Evolutionary conservation across 1,140 invertebrate species (phyloP).

Genomic region (Laodelphax striatellus): DNA sequence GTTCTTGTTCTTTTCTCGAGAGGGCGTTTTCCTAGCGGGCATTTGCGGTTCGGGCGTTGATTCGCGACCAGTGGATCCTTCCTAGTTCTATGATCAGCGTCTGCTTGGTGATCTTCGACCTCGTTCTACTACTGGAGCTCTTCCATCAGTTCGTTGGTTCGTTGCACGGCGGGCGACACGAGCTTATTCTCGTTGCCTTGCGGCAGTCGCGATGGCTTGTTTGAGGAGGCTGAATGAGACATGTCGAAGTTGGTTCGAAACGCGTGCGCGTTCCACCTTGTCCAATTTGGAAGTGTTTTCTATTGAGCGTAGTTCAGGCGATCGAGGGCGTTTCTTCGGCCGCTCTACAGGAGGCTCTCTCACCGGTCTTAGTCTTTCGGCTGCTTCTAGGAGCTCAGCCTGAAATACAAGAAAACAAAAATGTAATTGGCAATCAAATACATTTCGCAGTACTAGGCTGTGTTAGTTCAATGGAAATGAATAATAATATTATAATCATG

Average conservation of each 20-base stretch:
- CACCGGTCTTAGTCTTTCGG: constrained; percentile 42
- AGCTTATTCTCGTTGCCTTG: neutral
- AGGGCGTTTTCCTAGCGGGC: constrained; percentile 17
- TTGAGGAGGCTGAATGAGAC: neutral
- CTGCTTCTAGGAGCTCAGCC: constrained; percentile 50
- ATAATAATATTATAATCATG: no score
- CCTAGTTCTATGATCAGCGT: constrained; percentile 4
- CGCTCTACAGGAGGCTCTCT: constrained; percentile 27
- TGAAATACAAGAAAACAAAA: constrained; percentile 27
- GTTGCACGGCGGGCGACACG: neutral
- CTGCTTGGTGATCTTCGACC: neutral
- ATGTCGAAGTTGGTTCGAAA: neutral
- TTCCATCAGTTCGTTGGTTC: constrained; percentile 7
- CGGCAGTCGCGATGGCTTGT: no score
- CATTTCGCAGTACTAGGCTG: no score
- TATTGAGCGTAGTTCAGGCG: constrained; percentile 2
- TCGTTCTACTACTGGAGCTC: constrained; percentile 11
- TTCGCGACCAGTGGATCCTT: constrained; percentile 21
- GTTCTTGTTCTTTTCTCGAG: constrained; percentile 15
- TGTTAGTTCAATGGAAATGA: no score
- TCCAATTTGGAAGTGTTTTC: constrained; percentile 4
- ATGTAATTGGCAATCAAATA: no score
- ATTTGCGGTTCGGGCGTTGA: constrained; percentile 18
- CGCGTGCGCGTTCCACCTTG: neutral
- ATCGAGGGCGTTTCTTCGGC: constrained; percentile 16